Conservation (phyloP, 2,113 vertebrate species). For the Aphyosemion australe region DNA sequence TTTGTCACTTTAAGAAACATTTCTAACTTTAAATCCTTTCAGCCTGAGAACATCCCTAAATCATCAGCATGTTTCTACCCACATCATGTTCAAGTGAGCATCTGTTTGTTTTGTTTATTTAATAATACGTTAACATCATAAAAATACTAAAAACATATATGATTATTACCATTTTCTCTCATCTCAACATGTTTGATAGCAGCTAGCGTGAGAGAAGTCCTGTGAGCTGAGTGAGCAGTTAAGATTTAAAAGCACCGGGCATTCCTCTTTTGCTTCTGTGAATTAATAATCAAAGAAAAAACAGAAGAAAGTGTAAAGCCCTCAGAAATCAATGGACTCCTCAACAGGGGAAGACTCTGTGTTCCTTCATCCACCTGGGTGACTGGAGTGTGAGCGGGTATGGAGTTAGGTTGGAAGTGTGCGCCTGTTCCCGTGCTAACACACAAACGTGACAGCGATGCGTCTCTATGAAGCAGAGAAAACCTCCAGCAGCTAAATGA, state of each 20-base stretch:
- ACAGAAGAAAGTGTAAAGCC: constrained; percentile 54
- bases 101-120: no score
- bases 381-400: constrained; percentile 29
- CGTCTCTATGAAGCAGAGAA: constrained; percentile 20
- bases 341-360: constrained; percentile 34
- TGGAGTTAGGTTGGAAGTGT: constrained; percentile 24
- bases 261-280: constrained; percentile 76
- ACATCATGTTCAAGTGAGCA: no score
- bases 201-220: no score
- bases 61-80: no score
- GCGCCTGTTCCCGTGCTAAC: neutral
- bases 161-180: no score
- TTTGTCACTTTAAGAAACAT: no score
- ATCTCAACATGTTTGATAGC: no score
- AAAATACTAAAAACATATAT: no score
- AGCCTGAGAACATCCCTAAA: no score
- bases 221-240: constrained; percentile 48
- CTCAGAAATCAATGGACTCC: constrained; percentile 74
- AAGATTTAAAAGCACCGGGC: constrained; percentile 68
- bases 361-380: constrained; percentile 47
- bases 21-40: no score
- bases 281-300: constrained; percentile 79
- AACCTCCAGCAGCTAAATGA: constrained; percentile 68
- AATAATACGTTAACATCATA: no score
- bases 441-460: constrained; percentile 3